phyloP scores from a whole-genome alignment of 2,797 vertebrate genomes.

The Lophotriccus pileatus region DNA sequence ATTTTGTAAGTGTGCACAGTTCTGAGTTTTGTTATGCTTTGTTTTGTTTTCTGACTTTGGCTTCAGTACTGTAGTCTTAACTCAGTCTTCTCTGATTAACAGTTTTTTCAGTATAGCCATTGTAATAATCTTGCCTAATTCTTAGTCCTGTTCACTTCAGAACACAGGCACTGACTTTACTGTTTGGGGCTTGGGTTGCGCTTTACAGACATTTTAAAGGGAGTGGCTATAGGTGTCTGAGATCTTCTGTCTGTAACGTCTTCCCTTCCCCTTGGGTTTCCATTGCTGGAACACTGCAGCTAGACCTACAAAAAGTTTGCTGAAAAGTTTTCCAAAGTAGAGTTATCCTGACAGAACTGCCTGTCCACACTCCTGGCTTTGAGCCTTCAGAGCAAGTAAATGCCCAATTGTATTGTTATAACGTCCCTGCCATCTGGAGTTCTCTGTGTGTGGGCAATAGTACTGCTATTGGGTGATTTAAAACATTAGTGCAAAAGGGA shows the following conservation, averaged over 20 bases:
- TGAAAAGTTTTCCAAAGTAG: not conserved
- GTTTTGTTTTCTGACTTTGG: not conserved
- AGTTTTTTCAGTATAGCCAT: not conserved
- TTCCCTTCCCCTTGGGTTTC: not conserved
- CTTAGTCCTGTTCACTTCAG: not conserved
- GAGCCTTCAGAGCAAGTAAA: not conserved
- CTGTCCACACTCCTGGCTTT: not conserved
- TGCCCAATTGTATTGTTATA: not conserved
- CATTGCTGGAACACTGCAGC: not conserved
- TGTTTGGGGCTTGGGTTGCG: accelerated
- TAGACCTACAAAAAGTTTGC: not conserved
- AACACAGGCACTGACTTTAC: not conserved
- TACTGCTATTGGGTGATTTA: not conserved
- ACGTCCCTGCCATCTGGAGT: not conserved
- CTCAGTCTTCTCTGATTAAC: not conserved
- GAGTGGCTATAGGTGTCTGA: not conserved
- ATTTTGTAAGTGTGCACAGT: not conserved
- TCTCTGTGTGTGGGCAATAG: not conserved
- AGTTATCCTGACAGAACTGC: not conserved
- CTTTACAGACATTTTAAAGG: not conserved
- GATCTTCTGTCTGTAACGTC: not conserved
- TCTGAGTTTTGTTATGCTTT: not conserved
- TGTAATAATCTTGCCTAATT: not conserved
- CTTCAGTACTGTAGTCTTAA: not conserved
- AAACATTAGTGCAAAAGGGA: not conserved